Conservation (phyloP, 2,113 vertebrate genomes). For the Butorides virescens region DNA sequence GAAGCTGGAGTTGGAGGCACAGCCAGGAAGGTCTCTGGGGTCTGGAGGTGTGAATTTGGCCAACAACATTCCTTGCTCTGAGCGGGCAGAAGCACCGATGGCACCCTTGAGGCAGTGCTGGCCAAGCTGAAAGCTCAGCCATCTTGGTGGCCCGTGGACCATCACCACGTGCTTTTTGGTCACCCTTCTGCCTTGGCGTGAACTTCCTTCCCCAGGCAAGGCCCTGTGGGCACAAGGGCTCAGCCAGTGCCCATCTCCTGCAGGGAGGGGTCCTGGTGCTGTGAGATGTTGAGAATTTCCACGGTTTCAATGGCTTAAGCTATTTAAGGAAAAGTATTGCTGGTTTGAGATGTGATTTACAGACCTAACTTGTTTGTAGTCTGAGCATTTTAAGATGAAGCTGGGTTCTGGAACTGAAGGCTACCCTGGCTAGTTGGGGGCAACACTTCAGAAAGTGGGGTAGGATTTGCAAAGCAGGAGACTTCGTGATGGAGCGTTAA, state of each 20-base stretch:
- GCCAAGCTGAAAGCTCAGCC: not conserved
- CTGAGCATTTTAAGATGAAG: not conserved
- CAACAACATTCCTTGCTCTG: not conserved
- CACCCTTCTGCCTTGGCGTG: not conserved
- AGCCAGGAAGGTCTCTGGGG: not conserved
- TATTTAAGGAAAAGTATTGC: not conserved
- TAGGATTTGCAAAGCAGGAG: not conserved
- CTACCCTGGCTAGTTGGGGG: not conserved
- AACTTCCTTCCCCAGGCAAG: not conserved
- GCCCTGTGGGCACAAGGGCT: not conserved
- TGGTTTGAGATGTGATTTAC: not conserved
- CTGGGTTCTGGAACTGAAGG: not conserved
- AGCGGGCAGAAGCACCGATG: not conserved
- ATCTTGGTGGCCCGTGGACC: not conserved
- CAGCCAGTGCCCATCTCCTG: not conserved
- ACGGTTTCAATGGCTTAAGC: not conserved
- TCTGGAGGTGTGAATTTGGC: not conserved
- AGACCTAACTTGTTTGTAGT: not conserved
- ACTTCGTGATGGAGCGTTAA: not conserved
- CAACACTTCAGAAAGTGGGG: not conserved
- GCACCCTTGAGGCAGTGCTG: not conserved
- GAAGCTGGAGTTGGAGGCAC: not conserved
- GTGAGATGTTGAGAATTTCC: not conserved
- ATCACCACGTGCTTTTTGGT: not conserved
- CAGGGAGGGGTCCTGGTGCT: not conserved